Conservation (phyloP, 1,140 invertebrate species). For the Cylas formicarius region DNA sequence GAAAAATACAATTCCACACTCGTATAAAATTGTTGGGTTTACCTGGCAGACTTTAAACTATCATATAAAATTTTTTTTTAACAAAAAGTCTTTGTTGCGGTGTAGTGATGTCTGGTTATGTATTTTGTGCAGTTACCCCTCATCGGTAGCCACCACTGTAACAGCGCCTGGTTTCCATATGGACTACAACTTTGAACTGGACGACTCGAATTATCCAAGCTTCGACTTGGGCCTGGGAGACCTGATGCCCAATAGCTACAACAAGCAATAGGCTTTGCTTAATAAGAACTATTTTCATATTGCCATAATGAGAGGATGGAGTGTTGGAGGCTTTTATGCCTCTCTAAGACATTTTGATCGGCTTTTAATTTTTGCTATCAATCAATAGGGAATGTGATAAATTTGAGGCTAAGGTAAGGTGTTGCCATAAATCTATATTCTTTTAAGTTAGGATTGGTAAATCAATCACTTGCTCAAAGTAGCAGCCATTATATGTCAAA, state of each 20-base stretch:
- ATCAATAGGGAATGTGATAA: no score
- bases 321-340: no score
- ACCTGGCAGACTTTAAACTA: slow-evolving; percentile 29
- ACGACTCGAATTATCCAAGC: slow-evolving; percentile 38
- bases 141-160: slow-evolving; percentile 33
- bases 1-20: slow-evolving; percentile 6
- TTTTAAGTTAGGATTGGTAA: no score
- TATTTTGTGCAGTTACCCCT: slow-evolving; percentile 42
- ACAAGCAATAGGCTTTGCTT: slow-evolving; percentile 8
- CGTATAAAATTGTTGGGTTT: slow-evolving; percentile 10
- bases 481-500: no score
- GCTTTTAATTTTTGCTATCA: no score
- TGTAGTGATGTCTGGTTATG: slow-evolving; percentile 43
- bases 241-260: slow-evolving; percentile 33
- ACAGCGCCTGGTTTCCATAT: slow-evolving; percentile 34
- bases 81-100: slow-evolving; percentile 42
- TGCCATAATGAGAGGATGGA: no score
- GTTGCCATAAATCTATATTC: no score
- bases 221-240: slow-evolving; percentile 39
- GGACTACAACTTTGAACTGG: slow-evolving; percentile 46
- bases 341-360: no score
- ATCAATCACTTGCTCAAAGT: no score
- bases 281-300: no score
- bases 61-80: no score
- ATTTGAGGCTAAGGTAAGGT: no score